Conservation (phyloP, 2,888 invertebrate genomes). For the Melanostoma mellinum region DNA sequence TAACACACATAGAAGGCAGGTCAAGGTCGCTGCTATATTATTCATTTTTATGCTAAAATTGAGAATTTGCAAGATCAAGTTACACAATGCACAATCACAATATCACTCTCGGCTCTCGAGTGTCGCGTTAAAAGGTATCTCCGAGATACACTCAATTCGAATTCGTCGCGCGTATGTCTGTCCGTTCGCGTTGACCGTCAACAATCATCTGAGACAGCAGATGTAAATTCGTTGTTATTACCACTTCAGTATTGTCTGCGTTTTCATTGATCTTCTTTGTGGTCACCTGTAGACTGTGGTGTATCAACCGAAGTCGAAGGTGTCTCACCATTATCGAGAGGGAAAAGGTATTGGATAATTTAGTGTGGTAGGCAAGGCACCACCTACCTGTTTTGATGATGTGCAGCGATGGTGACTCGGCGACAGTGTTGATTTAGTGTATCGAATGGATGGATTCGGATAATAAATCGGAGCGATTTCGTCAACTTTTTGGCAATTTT, state of each 20-base stretch:
- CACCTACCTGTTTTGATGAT: constrained; percentile 15
- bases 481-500: constrained; percentile 14
- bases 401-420: not conserved
- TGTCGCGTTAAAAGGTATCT: constrained; percentile 21
- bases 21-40: constrained; percentile 23
- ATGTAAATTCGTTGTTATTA: constrained; percentile 64
- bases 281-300: constrained; percentile 32
- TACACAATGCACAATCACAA: constrained; percentile 40
- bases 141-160: constrained; percentile 34
- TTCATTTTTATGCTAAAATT: constrained; percentile 46
- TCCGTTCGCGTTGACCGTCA: constrained; percentile 64
- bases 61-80: constrained; percentile 43
- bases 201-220: constrained; percentile 67
- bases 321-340: constrained; percentile 57
- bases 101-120: constrained; percentile 16
- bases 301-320: constrained; percentile 20
- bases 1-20: constrained; percentile 47
- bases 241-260: constrained; percentile 26
- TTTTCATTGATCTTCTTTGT: constrained; percentile 50
- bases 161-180: constrained; percentile 32
- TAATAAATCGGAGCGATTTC: constrained; percentile 21
- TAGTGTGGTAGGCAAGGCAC: not conserved
- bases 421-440: constrained; percentile 11
- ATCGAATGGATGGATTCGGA: constrained; percentile 8
- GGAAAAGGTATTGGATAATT: constrained; percentile 47